Base-by-base conservation (phyloP, 2,888 invertebrate genomes). In the Tricholauxania praeusta region DNA sequence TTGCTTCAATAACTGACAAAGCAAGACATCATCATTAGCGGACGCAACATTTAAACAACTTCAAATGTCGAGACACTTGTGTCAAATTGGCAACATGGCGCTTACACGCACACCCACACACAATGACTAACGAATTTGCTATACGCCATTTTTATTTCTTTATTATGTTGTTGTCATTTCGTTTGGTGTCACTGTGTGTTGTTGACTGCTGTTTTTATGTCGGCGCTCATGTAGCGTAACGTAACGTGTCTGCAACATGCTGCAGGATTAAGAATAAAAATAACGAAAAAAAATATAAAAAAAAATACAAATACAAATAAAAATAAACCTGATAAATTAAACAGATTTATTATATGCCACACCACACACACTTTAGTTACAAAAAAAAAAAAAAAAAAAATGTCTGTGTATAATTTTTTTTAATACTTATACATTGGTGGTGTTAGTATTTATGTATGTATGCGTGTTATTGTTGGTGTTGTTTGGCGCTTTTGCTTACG, bases 261-360 rank as follows among this genome's bases (percentile, higher is more conserved):
- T 49, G 28, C 10, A 8, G 57, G 14, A 55, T 55, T 39, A 59
- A 49, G 49, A 49, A 49, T 10, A 39, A 10, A 10, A 39, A 10
- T 0, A 10, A 39, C 2, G 3, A 39, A 39, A 6, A 10, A 39
- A 39, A 39, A 39, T 22, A 22, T 4, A 28, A 28, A 28, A 28
- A 2, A 28, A 28, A 28, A 28, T 28, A 28, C 28, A 39, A 39
- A 39, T 39, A 10, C 39, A 39, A 39, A 39, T 39, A 39, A 39
- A 39, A 39, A 39, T 39, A 57, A 68, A 68, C 32, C 48, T 57
- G 57, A 68, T 57, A 59, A 68, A 49, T 57, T 57, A 57, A 57
- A 47, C 49, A 59, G 68, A 68, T 68, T 68, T 68, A 68, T 68
- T 48, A 47, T 49, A 57, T 28, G 66, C 55, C 32, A 28, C 65